Conservation (phyloP, 2,888 invertebrate species). For the Amiota communis region DNA sequence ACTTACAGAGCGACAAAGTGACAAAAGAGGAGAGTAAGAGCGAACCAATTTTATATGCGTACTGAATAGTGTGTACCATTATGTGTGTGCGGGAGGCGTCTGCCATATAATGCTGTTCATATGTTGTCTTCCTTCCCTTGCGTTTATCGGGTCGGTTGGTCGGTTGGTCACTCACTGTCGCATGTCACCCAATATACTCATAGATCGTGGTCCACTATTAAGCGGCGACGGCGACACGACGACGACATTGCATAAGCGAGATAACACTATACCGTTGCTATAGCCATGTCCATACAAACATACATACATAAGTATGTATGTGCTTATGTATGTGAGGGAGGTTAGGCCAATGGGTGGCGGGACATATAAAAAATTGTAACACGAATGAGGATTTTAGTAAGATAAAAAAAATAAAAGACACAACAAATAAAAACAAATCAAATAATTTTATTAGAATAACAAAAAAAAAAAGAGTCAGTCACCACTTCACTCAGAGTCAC, state of each 20-base stretch:
- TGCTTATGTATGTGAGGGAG: background rate
- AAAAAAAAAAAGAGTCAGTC: no score
- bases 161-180: conserved; percentile 60
- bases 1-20: background rate
- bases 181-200: conserved; percentile 60
- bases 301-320: no score
- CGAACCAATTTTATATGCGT: no score
- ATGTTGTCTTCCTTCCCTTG: conserved; percentile 20
- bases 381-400: no score
- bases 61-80: background rate
- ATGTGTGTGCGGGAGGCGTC: conserved; percentile 32
- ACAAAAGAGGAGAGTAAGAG: no score
- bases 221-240: conserved; percentile 48
- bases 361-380: background rate
- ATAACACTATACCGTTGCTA: conserved; percentile 39
- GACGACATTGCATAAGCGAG: conserved; percentile 62
- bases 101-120: background rate
- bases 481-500: no score
- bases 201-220: conserved; percentile 32
- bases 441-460: no score
- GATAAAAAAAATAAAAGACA: background rate
- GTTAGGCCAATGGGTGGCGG: conserved; percentile 30
- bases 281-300: no score
- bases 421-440: no score
- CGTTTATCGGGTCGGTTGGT: conserved; percentile 23